Evolutionary conservation across 2,888 invertebrate species (phyloP).

Genomic region (Phorcus lineatus): DNA sequence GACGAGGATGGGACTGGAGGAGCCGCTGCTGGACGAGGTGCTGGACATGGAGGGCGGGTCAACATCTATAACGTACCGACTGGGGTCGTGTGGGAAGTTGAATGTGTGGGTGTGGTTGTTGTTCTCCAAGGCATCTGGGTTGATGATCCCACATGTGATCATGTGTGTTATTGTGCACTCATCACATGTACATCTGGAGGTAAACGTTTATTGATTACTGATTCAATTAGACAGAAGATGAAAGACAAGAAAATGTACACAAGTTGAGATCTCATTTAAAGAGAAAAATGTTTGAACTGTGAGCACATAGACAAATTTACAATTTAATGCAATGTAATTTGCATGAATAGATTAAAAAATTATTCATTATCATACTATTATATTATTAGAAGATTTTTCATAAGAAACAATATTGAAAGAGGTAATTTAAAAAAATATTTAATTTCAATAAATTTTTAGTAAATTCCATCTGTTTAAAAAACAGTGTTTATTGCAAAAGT

Average conservation of each 20-base stretch:
- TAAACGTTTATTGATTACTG: not conserved
- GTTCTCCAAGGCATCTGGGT: conserved; percentile 67
- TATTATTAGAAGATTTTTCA: no score
- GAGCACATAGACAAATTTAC: no score
- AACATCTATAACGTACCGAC: conserved; percentile 71
- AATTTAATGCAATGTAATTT: no score
- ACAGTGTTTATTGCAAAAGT: no score
- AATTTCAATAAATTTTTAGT: no score
- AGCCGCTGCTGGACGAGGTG: conserved; percentile 72
- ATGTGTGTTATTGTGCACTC: conserved; percentile 75
- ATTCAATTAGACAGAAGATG: conserved; percentile 5
- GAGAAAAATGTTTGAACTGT: no score
- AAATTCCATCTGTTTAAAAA: no score
- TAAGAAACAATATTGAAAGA: no score
- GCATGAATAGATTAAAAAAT: no score
- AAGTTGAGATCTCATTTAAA: no score
- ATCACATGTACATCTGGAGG: conserved; percentile 75
- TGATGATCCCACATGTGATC: conserved; percentile 75
- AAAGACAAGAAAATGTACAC: not conserved
- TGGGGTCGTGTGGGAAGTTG: conserved; percentile 64
- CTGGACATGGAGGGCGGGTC: conserved; percentile 74
- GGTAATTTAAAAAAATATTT: no score
- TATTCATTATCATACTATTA: no score
- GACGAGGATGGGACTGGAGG: conserved; percentile 70
- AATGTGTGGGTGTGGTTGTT: conserved; percentile 49